These are phyloP conservation scores for Galerucella calmariensis DNA, from an alignment of 2,888 invertebrate genomes.

Conservation along the genomic window DNA sequence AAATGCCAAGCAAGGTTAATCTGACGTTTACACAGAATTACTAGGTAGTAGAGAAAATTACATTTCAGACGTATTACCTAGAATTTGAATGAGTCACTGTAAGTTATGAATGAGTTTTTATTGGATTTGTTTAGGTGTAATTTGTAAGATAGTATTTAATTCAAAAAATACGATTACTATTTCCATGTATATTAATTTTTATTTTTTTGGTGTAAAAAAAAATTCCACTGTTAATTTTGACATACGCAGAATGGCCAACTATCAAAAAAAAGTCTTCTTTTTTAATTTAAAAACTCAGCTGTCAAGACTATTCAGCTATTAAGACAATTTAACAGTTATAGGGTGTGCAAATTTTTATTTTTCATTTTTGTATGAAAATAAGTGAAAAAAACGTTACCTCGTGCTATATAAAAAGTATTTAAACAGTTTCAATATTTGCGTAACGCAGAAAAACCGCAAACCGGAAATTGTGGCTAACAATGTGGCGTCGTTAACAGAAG, in stretches of 20 bases:
- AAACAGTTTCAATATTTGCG: constrained; percentile 9
- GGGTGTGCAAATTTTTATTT: background rate
- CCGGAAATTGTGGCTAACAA: constrained; percentile 4
- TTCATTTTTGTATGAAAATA: background rate
- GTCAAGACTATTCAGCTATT: no score
- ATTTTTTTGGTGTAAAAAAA: no score
- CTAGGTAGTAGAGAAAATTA: background rate
- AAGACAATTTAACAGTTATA: no score
- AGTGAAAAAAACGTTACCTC: background rate
- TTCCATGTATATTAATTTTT: no score
- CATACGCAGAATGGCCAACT: no score
- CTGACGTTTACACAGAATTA: background rate
- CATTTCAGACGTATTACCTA: background rate
- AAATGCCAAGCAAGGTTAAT: background rate
- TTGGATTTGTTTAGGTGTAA: background rate
- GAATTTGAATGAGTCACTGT: background rate
- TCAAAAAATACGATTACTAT: no score
- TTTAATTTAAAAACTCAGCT: no score
- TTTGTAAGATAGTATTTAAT: background rate
- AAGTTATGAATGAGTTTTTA: background rate
- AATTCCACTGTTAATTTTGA: no score
- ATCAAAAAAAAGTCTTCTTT: no score
- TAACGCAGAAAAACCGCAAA: constrained; percentile 5
- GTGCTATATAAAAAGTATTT: background rate
- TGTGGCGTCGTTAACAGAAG: background rate